Conservation (phyloP, 1,140 invertebrate genomes). For the Micrasema minimum region DNA sequence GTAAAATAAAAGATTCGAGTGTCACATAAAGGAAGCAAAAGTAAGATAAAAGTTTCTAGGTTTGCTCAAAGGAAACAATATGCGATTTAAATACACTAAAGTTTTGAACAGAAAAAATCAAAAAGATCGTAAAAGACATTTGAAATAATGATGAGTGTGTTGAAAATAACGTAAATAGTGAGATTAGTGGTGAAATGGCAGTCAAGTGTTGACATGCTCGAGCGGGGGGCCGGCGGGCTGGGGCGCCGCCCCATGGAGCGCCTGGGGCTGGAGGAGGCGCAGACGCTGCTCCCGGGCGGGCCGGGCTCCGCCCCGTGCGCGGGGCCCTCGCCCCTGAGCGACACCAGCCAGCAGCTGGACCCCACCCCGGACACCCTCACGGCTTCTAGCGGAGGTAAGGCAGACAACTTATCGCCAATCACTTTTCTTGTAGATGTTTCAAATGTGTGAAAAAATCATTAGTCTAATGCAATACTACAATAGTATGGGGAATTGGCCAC, state of each 20-base stretch:
- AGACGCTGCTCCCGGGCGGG: conserved; percentile 43
- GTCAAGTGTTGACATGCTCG: conserved; percentile 39
- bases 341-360: conserved; percentile 46
- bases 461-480: too few species aligned
- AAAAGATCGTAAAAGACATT: neutral
- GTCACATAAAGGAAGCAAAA: too few species aligned
- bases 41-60: too few species aligned
- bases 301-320: conserved; percentile 20
- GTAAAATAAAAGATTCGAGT: too few species aligned
- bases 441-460: too few species aligned
- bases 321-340: conserved; percentile 47
- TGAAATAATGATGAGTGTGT: neutral
- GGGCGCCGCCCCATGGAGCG: conserved; percentile 48
- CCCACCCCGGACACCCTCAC: conserved; percentile 49
- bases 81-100: too few species aligned
- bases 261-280: conserved; percentile 47
- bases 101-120: too few species aligned
- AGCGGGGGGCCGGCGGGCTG: conserved; percentile 45
- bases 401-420: too few species aligned
- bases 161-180: conserved; percentile 13
- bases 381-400: conserved; percentile 48
- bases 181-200: neutral
- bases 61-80: too few species aligned
- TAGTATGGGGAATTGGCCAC: too few species aligned
- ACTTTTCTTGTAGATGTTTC: too few species aligned